Base-by-base conservation (phyloP, 1,140 invertebrate genomes). In the Sycophila sp. region DNA sequence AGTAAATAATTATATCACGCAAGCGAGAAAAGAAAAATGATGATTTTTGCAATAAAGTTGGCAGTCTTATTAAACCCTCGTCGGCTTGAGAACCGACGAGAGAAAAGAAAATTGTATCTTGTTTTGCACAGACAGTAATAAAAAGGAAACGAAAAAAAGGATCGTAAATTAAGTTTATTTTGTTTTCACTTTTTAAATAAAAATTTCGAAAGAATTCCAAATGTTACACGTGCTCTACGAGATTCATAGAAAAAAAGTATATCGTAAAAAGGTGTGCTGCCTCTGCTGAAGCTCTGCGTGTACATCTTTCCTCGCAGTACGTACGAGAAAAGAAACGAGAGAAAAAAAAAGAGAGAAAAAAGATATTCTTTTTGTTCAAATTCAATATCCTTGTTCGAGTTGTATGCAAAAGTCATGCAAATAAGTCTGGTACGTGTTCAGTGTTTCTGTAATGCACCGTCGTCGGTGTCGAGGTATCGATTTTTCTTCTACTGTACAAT, bases 281-380 rank as follows among this genome's bases (percentile, higher is more conserved):
- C 68, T 70, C 68, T 70, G 68, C 49, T 36, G 68, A 70, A 70
- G 68, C 68, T 70, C 68, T 70, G 68, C 38, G 30, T 70, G 51
- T 56, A 42, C 11, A 10, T 26, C 26, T 55, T 70, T 38, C n/a
- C n/a, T 64, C 19, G n/a, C 34, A 28, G 17, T 63, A 53, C 2
- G 15, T 53, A 53, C 66, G 64, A 74, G 70, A 77, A 71, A 75
- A 62, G 47, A 58, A 60, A 73, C 70, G 58, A 42, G 59, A 73
- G 65, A 66, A 66, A 68, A 70, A 63, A 59, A 60, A 67, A 49
- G 69, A 69, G n/a, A n/a, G n/a, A n/a, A n/a, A n/a, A 73, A 32
- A 32, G 34, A 38, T 32, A 59, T 22, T 11, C 15, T 40, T 15
- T 47, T 22, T 24, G 42, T 19, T 45, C 42, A 45, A 45, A 19